These are phyloP conservation scores for Ctena decussata DNA, from an alignment of 2,888 invertebrate genomes.

Conservation along the genomic window DNA sequence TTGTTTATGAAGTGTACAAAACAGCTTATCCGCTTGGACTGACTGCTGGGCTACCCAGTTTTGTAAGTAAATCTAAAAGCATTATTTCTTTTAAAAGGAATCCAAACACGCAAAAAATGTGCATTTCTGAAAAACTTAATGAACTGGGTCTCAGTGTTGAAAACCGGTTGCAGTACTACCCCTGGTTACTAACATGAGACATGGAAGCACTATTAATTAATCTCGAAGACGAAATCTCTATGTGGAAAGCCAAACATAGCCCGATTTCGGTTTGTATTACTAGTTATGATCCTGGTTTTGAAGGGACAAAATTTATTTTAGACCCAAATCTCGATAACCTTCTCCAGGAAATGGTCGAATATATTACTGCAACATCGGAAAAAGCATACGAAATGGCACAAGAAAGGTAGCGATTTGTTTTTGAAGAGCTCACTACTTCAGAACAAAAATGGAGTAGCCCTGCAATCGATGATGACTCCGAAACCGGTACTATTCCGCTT, in stretches of 20 bases:
- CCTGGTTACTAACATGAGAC: constrained; percentile 41
- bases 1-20: no score
- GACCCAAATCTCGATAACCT: constrained; percentile 3
- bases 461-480: no score
- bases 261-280: constrained; percentile 36
- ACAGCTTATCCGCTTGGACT: no score
- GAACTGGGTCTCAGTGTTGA: constrained; percentile 4
- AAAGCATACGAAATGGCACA: not conserved
- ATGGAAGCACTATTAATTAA: constrained; percentile 14
- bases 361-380: not conserved
- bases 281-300: constrained; percentile 25
- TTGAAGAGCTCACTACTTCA: not conserved
- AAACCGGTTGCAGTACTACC: not conserved
- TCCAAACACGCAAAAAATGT: not conserved
- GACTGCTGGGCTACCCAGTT: no score
- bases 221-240: not conserved
- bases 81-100: not conserved
- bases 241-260: constrained; percentile 2
- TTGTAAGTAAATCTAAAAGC: no score
- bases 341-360: constrained; percentile 1
- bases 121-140: constrained; percentile 39
- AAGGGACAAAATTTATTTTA: constrained; percentile 21
- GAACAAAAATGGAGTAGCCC: no score
- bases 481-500: not conserved
- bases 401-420: not conserved